Conservation (phyloP, 2,888 invertebrate species). For the Cordylochernes scorpioides region DNA sequence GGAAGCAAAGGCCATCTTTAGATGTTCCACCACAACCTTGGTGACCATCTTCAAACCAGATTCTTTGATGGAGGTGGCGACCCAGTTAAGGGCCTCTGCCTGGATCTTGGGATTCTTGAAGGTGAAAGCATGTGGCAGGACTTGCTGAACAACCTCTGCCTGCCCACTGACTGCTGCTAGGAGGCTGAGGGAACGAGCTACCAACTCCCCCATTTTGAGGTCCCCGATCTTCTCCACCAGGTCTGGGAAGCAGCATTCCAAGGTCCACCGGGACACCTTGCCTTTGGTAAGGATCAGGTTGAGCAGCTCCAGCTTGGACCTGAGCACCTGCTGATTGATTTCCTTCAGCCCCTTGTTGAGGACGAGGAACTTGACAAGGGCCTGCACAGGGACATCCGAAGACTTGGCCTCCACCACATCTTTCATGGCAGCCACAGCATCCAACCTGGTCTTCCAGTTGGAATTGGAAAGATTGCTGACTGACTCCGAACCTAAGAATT, state of each 20-base stretch:
- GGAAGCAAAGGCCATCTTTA: slow-evolving; percentile 54
- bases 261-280: slow-evolving; percentile 41
- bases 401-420: slow-evolving; percentile 34
- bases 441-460: slow-evolving; percentile 60
- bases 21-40: slow-evolving; percentile 7
- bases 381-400: slow-evolving; percentile 40
- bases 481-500: slow-evolving; percentile 35
- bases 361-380: slow-evolving; percentile 39
- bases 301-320: slow-evolving; percentile 48
- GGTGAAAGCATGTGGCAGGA: slow-evolving; percentile 43
- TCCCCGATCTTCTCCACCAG: slow-evolving; percentile 61
- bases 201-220: slow-evolving; percentile 40
- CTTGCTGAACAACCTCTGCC: slow-evolving; percentile 41
- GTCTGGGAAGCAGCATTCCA: slow-evolving; percentile 46
- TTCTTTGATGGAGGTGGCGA: slow-evolving; percentile 45
- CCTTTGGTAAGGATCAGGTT: slow-evolving; percentile 43
- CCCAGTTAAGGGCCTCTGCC: slow-evolving; percentile 55
- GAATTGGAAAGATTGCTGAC: slow-evolving; percentile 38
- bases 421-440: slow-evolving; percentile 42
- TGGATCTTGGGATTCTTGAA: slow-evolving; percentile 79
- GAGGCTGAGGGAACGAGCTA: slow-evolving; percentile 40
- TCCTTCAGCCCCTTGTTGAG: slow-evolving; percentile 64
- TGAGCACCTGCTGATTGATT: slow-evolving; percentile 69
- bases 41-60: slow-evolving; percentile 38
- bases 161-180: slow-evolving; percentile 50